phyloP scores from a whole-genome alignment of 2,113 vertebrate genomes.

The Atractosteus spatula region DNA sequence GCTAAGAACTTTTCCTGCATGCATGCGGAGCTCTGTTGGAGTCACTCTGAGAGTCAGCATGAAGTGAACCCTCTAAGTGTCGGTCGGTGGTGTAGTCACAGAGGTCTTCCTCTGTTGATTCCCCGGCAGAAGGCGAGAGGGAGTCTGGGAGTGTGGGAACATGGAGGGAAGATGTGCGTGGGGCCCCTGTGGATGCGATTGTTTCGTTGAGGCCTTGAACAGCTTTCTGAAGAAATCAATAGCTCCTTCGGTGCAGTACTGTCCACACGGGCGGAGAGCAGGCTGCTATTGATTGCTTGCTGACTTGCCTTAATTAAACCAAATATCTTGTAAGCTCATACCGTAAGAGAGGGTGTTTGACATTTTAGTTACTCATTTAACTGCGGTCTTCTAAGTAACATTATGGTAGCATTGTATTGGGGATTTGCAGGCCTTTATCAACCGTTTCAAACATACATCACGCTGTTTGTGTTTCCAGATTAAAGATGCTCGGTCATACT shows the following conservation, averaged over 20 bases:
- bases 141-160: not conserved
- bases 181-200: constrained; percentile 9
- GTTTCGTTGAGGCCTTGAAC: constrained; percentile 8
- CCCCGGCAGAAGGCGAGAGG: not conserved
- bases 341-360: constrained; percentile 22
- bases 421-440: constrained; percentile 28
- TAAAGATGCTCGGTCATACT: not conserved
- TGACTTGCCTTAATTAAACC: constrained; percentile 44
- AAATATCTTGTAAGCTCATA: constrained; percentile 25
- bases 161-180: constrained; percentile 8
- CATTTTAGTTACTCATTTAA: constrained; percentile 30
- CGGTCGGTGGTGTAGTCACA: not conserved
- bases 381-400: constrained; percentile 27
- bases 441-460: constrained; percentile 24
- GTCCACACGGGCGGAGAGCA: constrained; percentile 30
- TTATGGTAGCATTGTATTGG: constrained; percentile 10
- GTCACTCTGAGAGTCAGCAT: not conserved
- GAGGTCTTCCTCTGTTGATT: not conserved
- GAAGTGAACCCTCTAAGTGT: not conserved
- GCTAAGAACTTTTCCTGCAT: too few relatives aligned
- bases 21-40: too few relatives aligned
- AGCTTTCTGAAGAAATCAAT: constrained; percentile 22
- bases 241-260: constrained; percentile 16
- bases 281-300: constrained; percentile 46
- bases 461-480: constrained; percentile 3